A percentile compares a stretch with the other conserved stretches of the same genome.
These are phyloP conservation scores for Drosophila mulleri DNA, from an alignment of 2,888 invertebrate genomes.

Conservation along the genomic window DNA sequence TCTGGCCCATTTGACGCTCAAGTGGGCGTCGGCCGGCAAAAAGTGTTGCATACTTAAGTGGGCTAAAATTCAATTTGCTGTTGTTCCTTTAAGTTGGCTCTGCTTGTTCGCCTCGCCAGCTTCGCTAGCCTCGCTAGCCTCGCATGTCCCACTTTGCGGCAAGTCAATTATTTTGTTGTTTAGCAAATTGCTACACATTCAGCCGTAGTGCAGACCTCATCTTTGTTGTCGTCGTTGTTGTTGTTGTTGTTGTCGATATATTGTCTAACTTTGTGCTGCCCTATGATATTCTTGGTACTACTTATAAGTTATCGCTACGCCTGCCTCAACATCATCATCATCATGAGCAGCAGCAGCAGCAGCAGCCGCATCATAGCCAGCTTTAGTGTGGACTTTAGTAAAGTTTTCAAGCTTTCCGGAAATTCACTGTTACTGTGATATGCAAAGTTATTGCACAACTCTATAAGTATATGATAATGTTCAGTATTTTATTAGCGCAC, in stretches of 20 bases:
- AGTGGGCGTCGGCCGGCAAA: constrained; percentile 49
- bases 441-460: constrained; percentile 5
- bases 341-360: background rate
- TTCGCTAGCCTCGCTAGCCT: background rate
- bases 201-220: constrained; percentile 51
- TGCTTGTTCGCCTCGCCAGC: constrained; percentile 1
- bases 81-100: constrained; percentile 49
- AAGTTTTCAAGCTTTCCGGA: constrained; percentile 17
- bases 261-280: constrained; percentile 38
- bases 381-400: constrained; percentile 27
- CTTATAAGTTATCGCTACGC: constrained; percentile 16
- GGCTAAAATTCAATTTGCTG: constrained; percentile 61
- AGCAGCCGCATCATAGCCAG: background rate
- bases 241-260: constrained; percentile 12
- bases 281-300: constrained; percentile 16
- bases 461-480: background rate
- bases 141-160: constrained; percentile 57
- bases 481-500: background rate
- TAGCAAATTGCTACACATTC: constrained; percentile 75
- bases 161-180: constrained; percentile 79
- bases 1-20: constrained; percentile 60
- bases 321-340: constrained; percentile 18
- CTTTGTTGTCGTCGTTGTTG: background rate
- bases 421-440: background rate
- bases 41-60: constrained; percentile 67